A percentile compares a stretch with the other conserved stretches of the same genome.
Conservation (phyloP, 2,888 invertebrate species). For the Drosophila ustulata region DNA sequence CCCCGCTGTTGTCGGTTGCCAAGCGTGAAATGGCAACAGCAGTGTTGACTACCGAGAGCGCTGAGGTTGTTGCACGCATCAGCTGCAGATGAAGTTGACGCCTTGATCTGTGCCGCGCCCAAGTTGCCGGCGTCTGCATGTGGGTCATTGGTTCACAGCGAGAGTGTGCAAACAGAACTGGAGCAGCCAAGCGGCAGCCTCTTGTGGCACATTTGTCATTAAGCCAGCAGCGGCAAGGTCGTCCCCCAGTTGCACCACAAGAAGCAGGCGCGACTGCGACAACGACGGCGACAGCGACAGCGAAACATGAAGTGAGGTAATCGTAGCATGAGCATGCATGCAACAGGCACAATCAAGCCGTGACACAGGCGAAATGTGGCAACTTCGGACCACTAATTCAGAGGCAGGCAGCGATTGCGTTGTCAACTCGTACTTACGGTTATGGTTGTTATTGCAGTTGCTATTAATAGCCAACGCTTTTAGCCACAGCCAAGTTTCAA, state of each 20-base stretch:
- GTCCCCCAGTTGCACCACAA: constrained; percentile 32
- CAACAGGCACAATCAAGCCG: constrained; percentile 16
- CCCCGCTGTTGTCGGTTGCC: constrained; percentile 41
- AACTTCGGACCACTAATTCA: constrained; percentile 56
- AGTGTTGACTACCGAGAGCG: constrained; percentile 11
- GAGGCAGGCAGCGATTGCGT: constrained; percentile 45
- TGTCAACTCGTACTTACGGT: constrained; percentile 45
- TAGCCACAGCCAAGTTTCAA: not conserved
- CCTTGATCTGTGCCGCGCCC: constrained; percentile 47
- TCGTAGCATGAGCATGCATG: constrained; percentile 7
- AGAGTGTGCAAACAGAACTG: constrained; percentile 56
- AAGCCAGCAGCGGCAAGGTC: constrained; percentile 61
- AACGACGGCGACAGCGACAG: not conserved
- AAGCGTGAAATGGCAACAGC: constrained; percentile 61
- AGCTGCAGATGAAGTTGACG: constrained; percentile 40
- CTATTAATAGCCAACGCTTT: constrained; percentile 31
- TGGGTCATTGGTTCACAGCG: constrained; percentile 60
- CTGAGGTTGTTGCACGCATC: constrained; percentile 77
- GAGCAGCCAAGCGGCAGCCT: constrained; percentile 44
- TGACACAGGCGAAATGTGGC: constrained; percentile 38
- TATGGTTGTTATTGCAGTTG: constrained; percentile 12
- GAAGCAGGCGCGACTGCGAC: not conserved
- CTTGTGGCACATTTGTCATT: constrained; percentile 27
- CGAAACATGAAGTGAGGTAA: constrained; percentile 22
- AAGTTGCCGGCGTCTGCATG: constrained; percentile 31